Evolutionary conservation across 2,113 vertebrate genomes (phyloP), one percentile per base, ranked within the genome.

Genomic region (Dendrocopos noguchii): DNA sequence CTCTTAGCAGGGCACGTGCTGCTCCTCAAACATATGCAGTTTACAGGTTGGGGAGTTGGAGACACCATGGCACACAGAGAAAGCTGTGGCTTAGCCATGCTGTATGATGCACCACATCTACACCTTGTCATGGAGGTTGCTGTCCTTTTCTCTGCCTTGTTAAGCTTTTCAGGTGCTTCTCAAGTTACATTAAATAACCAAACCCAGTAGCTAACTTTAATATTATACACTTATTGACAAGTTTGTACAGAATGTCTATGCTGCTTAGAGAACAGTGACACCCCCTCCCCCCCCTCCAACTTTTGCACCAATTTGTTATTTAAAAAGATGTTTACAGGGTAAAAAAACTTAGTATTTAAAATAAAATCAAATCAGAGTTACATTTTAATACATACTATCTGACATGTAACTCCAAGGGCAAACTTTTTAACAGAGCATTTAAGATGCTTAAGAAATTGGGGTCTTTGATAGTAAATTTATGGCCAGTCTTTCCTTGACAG

Each of bases 401-500:
- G 87, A 68, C 29, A 66, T 24, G 36, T 15, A 67, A 87, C 91
- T 90, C 95, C 87, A 96, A 95, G 91, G 89, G 52, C 82, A 96
- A 77, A 21, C 56, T 53, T 80, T 84, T 83, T 70, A 91, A 91
- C 33, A 28, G 31, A 36, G 52, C 66, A 87, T 88, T 94, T 92
- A 90, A 84, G 78, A 91, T 90, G 60, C 29, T 61, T 84, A 92
- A 95, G 84, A 95, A 93, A 60, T 60, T 70, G 59, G 60, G 25
- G 78, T 76, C 88, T 89, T 88, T 95, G 79, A 91, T 82, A 87
- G 78, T 84, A 93, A 90, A 93, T 97, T 89, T 97, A 95, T 74
- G 70, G 88, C 42, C 47, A 96, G 92, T 71, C 85, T 91, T 79
- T 82, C 50, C 70, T 93, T 95, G 85, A 96, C 94, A 95, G 87